These are phyloP conservation scores for Parascotia fuliginaria DNA, from an alignment of 2,888 invertebrate genomes.

Conservation along the genomic window DNA sequence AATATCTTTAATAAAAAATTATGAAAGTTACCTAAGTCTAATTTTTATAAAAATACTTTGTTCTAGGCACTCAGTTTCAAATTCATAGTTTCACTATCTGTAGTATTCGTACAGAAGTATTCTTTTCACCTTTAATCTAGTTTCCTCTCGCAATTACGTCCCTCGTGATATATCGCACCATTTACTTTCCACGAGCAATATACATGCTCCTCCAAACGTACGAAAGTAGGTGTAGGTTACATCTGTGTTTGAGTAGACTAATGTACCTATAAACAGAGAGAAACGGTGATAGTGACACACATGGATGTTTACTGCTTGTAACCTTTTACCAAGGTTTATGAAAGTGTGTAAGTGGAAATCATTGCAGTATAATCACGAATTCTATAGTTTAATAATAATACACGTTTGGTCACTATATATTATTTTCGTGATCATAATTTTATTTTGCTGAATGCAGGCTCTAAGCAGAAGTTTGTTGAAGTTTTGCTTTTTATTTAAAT, in stretches of 20 bases:
- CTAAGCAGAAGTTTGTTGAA: too few relatives aligned
- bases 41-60: constrained; percentile 30
- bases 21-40: constrained; percentile 8
- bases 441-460: too few relatives aligned
- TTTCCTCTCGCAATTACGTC: constrained; percentile 28
- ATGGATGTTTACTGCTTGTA: too few relatives aligned
- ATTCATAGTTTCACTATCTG: constrained; percentile 19
- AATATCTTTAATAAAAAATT: constrained; percentile 36
- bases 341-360: too few relatives aligned
- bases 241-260: not conserved
- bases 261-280: not conserved
- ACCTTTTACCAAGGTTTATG: too few relatives aligned
- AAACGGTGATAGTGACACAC: not conserved
- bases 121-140: constrained; percentile 29
- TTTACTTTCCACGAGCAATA: constrained; percentile 28
- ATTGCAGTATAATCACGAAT: too few relatives aligned
- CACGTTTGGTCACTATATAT: too few relatives aligned
- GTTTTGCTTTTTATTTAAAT: too few relatives aligned
- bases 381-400: too few relatives aligned
- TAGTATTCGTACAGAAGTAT: constrained; percentile 23
- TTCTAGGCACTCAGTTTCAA: constrained; percentile 15
- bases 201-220: constrained; percentile 15
- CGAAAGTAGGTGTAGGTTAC: not conserved
- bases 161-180: constrained; percentile 32
- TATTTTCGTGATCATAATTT: too few relatives aligned